Base-by-base conservation (phyloP, 1,140 invertebrate species). In the Drosophila teissieri region DNA sequence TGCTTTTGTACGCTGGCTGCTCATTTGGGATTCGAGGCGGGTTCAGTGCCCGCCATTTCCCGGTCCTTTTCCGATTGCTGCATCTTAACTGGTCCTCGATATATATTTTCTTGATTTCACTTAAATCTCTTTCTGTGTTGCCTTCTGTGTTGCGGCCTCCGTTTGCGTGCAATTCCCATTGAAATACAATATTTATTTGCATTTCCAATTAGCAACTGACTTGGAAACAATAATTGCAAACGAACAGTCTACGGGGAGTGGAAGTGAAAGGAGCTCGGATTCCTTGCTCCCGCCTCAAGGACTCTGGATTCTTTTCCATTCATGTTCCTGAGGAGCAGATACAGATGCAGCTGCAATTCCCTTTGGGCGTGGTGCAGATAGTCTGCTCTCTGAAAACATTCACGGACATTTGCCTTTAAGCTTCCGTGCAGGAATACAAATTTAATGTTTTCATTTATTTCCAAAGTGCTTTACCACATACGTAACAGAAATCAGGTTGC, bases 121-220 rank as follows among this genome's bases (percentile, higher is more conserved):
- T 65, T 64, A 27, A 46, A 65, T 52, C 45, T 19, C 8, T 5
- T 42, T 27, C 22, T 19, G 15, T 14, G 36, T 19, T 64, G 61
- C 36, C 17, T 63, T 36, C 19, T 19, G 19, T 19, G 19, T 10
- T 19, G 34, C 31, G 24, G 58, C 36, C 34, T 34, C 12, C 11
- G 14, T 15, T 19, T 24, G 46, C 45, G 4, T 42, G 31, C 46
- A 72, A 72, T 80, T 80, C 68, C 44, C 65, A 75, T 39, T 55
- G 45, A 40, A 60, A 78, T 62, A 10, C 45, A 57, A 58, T 76
- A 82, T 81, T 82, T 78, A 82, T 78, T 73, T 73, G 79, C 79
- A 82, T 78, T 62, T 58, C 45, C 78, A 81, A 81, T 81, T 82
- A 78, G 79, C 74, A 82, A 73, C 74, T 57, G 51, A 46, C 55